Evolutionary conservation across 2,888 invertebrate genomes (phyloP).

Genomic region (Aethes cnicana): DNA sequence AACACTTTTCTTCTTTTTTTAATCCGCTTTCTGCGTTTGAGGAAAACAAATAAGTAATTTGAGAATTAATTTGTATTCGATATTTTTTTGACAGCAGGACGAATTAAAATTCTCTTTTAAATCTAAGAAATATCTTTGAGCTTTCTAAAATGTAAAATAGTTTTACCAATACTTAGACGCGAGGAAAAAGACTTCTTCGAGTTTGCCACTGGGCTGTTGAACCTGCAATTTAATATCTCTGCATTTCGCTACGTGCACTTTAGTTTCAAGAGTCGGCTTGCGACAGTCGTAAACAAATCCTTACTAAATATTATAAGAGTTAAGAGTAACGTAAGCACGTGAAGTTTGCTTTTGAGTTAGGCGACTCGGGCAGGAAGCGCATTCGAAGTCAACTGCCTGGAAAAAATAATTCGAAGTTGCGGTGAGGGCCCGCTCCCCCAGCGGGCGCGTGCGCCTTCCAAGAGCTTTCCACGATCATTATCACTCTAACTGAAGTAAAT

Average conservation of each 20-base stretch:
- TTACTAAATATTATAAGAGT: constrained; percentile 72
- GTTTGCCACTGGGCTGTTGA: background rate
- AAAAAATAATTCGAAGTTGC: constrained; percentile 76
- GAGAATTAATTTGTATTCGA: background rate
- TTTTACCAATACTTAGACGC: background rate
- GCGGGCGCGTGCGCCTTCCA: constrained; percentile 27
- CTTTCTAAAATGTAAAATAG: background rate
- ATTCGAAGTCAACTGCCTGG: constrained; percentile 79
- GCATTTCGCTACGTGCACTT: constrained; percentile 19
- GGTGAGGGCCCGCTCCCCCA: constrained; percentile 50
- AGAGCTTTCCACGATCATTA: constrained; percentile 53
- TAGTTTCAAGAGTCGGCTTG: constrained; percentile 12
- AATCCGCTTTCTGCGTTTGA: constrained; percentile 1
- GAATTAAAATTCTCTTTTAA: background rate
- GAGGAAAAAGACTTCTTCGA: background rate
- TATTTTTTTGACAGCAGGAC: background rate
- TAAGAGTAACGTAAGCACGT: constrained; percentile 78
- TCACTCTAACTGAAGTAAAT: constrained; percentile 56
- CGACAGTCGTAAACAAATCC: constrained; percentile 34
- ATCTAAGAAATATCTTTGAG: background rate
- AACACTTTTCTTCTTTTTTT: background rate
- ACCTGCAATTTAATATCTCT: constrained; percentile 21
- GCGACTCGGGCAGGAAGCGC: constrained; percentile 74
- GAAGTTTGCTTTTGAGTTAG: constrained; percentile 77
- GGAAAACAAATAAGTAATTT: background rate